These are phyloP conservation scores for Psilopogon haemacephalus DNA, from an alignment of 2,113 vertebrate species.

Conservation along the genomic window DNA sequence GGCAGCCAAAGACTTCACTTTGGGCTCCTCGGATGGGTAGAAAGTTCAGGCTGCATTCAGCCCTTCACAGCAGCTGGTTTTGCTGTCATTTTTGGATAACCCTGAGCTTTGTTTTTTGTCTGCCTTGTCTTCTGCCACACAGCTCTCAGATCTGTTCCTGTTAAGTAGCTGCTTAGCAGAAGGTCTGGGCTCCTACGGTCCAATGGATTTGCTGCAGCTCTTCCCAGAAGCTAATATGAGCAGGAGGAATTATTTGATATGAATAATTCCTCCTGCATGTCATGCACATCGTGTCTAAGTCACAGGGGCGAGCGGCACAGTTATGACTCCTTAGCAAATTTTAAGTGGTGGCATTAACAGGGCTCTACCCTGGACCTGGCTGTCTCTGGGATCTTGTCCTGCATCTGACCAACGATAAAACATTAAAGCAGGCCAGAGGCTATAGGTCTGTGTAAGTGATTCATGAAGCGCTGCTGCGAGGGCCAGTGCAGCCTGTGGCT, in stretches of 20 bases:
- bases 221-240: neutral
- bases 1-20: neutral
- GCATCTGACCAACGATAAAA: neutral
- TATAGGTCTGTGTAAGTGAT: neutral
- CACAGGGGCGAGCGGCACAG: rapidly evolving
- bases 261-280: neutral
- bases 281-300: neutral
- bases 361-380: rapidly evolving
- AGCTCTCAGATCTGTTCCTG: neutral
- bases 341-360: neutral
- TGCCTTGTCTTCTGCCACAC: neutral
- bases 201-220: neutral
- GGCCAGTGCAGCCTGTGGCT: rapidly evolving
- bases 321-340: rapidly evolving
- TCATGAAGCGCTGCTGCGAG: rapidly evolving
- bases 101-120: neutral
- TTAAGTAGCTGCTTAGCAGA: neutral
- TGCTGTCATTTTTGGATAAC: neutral
- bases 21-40: rapidly evolving
- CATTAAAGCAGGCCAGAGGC: neutral
- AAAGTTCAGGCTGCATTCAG: rapidly evolving
- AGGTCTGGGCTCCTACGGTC: neutral
- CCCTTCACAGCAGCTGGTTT: neutral
- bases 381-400: neutral
- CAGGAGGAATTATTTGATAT: neutral